Evolutionary conservation across 2,797 vertebrate species (phyloP).

Genomic region (Urophycis tenuis): DNA sequence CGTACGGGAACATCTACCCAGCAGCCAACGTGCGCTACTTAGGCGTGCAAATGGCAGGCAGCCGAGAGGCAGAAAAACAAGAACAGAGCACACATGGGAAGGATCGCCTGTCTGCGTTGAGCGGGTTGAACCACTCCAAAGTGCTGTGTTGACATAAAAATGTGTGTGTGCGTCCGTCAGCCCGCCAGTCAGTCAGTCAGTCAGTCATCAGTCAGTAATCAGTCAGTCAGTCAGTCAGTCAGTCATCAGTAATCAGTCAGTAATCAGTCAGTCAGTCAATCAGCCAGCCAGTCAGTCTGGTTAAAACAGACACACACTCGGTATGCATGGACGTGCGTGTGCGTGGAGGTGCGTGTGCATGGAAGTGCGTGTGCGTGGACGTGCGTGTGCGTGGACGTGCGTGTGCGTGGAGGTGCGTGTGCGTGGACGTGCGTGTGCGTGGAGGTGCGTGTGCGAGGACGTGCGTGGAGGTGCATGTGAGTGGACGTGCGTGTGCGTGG

Average conservation of each 20-base stretch:
- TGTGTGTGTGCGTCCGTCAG: background rate
- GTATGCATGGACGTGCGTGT: background rate
- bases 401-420: no score
- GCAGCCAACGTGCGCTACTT: background rate
- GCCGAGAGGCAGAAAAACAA: background rate
- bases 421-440: background rate
- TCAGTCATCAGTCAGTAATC: no score
- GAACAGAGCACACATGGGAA: background rate
- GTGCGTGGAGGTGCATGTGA: no score
- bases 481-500: no score
- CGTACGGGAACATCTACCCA: no score
- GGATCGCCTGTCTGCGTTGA: background rate
- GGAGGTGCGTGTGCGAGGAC: background rate
- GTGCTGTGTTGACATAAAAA: background rate
- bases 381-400: background rate
- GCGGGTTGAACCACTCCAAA: background rate
- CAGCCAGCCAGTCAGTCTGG: no score
- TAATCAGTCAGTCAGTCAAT: no score
- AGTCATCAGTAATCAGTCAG: no score
- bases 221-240: no score
- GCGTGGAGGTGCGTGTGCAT: background rate
- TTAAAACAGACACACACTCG: no score
- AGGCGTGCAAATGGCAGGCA: background rate
- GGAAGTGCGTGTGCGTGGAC: background rate
- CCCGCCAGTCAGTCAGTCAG: no score